Base-by-base conservation (phyloP, 2,888 invertebrate genomes). In the Eugnorisma glareosa region DNA sequence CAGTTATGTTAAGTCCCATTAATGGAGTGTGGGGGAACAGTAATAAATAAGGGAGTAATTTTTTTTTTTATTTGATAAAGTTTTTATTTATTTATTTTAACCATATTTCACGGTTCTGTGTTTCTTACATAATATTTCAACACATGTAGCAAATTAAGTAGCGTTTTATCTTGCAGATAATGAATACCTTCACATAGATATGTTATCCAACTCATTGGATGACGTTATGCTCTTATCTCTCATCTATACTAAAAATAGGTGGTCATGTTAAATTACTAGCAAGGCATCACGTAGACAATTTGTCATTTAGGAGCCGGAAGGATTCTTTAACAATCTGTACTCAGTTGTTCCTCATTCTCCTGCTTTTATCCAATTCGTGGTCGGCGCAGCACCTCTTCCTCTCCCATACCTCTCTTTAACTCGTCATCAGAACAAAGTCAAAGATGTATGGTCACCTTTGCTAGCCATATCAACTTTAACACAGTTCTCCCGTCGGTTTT, bases 111-210 rank as follows among this genome's bases (percentile, higher is more conserved):
- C 28, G 18, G 28, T 8, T 63, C 37, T 37, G 35, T 3, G 1
- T 45, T 59, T 54, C 35, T 83, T 83, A 75, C 68, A 37, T 84
- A 81, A 83, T n/a, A 40, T 82, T 82, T 71, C 67, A 64, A 82
- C 67, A 76, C 40, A 81, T 68, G 71, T 21, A 71, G 31, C 24
- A 66, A 81, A 81, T 68, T 81, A 83, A 81, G 83, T 84, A 81
- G 77, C 84, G 5, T 61, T 76, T 64, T 83, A 83, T 83, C 83
- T 51, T 18, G 2, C 0, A 54, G 83, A 83, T 83, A 83, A 78
- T 57, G 40, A 73, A 61, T 81, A 81, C 81, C 81, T 83, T 84
- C 63, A 64, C 45, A 45, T 1, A 75, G 84, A 83, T 83, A 83
- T 8, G 75, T 59, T 84, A 84, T 82, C 82, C 21, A 54, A 1